Base-by-base conservation (phyloP, 2,888 invertebrate genomes). In the Cheiracanthium punctorium region DNA sequence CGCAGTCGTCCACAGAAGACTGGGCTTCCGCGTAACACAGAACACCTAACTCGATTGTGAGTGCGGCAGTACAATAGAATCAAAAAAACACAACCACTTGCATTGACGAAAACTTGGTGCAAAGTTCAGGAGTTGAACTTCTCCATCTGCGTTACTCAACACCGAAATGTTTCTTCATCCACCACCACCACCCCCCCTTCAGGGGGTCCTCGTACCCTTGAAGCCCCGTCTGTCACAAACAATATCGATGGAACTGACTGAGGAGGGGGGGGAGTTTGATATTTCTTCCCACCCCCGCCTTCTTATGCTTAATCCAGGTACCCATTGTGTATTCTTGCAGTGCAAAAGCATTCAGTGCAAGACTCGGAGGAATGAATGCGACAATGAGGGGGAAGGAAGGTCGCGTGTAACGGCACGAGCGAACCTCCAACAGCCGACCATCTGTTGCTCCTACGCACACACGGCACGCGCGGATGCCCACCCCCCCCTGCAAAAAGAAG, bases 391-490 rank as follows among this genome's bases (percentile, higher is more conserved):
- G 73, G 67, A 58, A 65, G 73, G 67, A 58, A 72, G 43, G 77
- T 79, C 84, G 84, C 84, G 84, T 85, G 84, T 85, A 85, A 85
- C 84, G 84, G 84, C 84, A 85, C 84, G 84, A 85, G 82, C 72
- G 29, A 58, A 24, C 58, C 24, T 37, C 7, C 24, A 12, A 24
- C 67, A 37, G 82, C 58, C 71, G 64, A 41, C 84, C 79, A 85
- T 85, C 84, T 85, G 84, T 85, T 65, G 84, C 84, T 85, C 84
- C 84, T 85, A 85, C 79, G 74, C 82, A 69, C 58, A 58, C 58
- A 75, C 73, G 77, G 82, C 82, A 72, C 82, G 82, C 65, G 82
- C 82, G 24, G 77, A 43, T 28, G 30, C 33, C 71, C 70, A n/a
- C 58, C 52, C 69, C 67, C 67, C 80, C 65, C 73, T n/a, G 37